A percentile compares a stretch with the other conserved stretches of the same genome.
Conservation (phyloP, 2,797 vertebrate species). For the Gobio occitaniae region DNA sequence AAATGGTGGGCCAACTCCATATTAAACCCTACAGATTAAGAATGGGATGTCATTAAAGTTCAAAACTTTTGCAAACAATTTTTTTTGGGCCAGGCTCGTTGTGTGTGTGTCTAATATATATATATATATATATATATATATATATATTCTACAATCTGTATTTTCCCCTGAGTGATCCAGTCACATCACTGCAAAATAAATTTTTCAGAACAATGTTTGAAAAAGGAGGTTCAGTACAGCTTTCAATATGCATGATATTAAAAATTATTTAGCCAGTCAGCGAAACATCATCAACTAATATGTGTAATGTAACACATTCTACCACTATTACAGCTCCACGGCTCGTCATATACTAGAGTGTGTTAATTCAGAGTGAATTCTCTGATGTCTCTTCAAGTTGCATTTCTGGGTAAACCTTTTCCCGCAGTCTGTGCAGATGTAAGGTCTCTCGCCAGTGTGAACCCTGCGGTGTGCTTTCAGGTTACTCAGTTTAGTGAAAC, state of each 20-base stretch:
- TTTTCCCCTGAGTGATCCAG: constrained; percentile 21
- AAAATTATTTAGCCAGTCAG: constrained; percentile 1
- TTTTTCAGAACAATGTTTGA: neutral
- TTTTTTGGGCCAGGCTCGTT: too few relatives aligned
- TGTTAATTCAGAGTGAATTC: constrained; percentile 70
- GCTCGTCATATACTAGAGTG: constrained; percentile 44
- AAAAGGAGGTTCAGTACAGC: neutral
- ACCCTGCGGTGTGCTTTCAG: constrained; percentile 82
- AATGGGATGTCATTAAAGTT: too few relatives aligned
- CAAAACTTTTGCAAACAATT: too few relatives aligned
- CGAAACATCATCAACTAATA: neutral
- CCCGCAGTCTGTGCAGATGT: constrained; percentile 80
- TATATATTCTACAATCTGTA: too few relatives aligned
- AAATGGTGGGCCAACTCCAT: too few relatives aligned
- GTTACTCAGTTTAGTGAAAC: constrained; percentile 84
- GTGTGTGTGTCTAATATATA: too few relatives aligned
- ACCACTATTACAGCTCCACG: neutral
- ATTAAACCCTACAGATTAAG: too few relatives aligned
- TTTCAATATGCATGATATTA: constrained; percentile 7
- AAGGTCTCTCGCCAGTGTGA: constrained; percentile 82
- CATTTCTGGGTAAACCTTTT: constrained; percentile 85
- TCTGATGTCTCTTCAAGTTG: constrained; percentile 83
- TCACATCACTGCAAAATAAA: constrained; percentile 4
- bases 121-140: too few relatives aligned
- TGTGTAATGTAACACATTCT: neutral